A percentile compares a stretch with the other conserved stretches of the same genome.
Conservation (phyloP, 2,113 vertebrate species). For the Eretmochelys imbricata region DNA sequence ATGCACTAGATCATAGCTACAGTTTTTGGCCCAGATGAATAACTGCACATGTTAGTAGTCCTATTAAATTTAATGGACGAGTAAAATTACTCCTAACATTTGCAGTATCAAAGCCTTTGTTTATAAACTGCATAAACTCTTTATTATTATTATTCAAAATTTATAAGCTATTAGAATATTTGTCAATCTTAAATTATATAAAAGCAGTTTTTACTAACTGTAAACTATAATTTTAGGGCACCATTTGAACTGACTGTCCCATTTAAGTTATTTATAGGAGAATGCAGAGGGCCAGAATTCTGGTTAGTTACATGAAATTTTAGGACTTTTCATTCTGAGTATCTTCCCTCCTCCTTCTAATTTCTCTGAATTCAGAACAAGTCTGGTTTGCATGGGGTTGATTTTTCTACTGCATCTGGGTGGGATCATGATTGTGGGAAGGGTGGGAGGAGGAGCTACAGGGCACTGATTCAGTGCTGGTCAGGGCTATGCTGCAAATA, state of each 20-base stretch:
- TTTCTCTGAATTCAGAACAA: not conserved
- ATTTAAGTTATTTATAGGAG: not conserved
- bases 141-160: not conserved
- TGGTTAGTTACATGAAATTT: not conserved
- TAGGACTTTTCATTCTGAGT: not conserved
- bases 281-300: not conserved
- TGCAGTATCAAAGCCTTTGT: not conserved
- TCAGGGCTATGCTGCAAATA: not conserved
- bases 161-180: not conserved
- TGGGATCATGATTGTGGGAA: not conserved
- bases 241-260: not conserved
- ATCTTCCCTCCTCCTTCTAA: not conserved
- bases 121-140: not conserved
- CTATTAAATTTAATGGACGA: fast-evolving
- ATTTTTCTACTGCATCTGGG: not conserved
- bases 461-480: not conserved
- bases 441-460: not conserved
- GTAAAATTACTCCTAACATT: not conserved
- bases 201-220: not conserved
- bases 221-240: not conserved
- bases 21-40: not conserved
- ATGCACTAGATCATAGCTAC: not conserved
- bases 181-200: not conserved
- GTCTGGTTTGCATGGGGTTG: not conserved
- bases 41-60: not conserved